Evolutionary conservation across 1,140 invertebrate genomes (phyloP).

Genomic region (Vollenhovia emeryi): DNA sequence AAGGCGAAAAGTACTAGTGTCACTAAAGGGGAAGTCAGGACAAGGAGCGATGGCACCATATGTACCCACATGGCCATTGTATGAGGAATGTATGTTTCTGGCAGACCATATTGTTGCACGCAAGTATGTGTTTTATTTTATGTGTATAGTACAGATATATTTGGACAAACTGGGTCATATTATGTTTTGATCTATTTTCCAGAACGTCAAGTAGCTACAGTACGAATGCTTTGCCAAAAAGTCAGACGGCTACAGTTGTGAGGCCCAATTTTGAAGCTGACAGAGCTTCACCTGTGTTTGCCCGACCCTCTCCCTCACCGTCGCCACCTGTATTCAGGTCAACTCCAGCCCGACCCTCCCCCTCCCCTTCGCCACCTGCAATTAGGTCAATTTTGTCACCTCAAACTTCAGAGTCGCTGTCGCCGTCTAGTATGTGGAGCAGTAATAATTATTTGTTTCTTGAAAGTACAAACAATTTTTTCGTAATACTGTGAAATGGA

Average conservation of each 20-base stretch:
- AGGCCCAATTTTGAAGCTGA: neutral
- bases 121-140: neutral
- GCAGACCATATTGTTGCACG: too few relatives aligned
- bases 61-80: too few relatives aligned
- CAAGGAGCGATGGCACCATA: too few relatives aligned
- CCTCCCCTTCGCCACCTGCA: too few relatives aligned
- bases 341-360: too few relatives aligned
- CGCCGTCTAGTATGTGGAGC: neutral
- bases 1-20: too few relatives aligned
- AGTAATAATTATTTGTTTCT: neutral
- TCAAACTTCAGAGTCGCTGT: neutral
- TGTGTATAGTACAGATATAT: neutral
- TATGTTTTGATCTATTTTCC: neutral
- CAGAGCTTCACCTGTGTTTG: too few relatives aligned
- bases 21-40: too few relatives aligned
- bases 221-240: neutral
- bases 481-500: neutral
- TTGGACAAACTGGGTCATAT: neutral
- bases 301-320: neutral
- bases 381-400: neutral
- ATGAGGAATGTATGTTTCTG: too few relatives aligned
- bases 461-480: neutral
- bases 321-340: too few relatives aligned
- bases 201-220: neutral
- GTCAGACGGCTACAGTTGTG: neutral